Conservation (phyloP, 2,113 vertebrate genomes). For the Coturnix japonica region DNA sequence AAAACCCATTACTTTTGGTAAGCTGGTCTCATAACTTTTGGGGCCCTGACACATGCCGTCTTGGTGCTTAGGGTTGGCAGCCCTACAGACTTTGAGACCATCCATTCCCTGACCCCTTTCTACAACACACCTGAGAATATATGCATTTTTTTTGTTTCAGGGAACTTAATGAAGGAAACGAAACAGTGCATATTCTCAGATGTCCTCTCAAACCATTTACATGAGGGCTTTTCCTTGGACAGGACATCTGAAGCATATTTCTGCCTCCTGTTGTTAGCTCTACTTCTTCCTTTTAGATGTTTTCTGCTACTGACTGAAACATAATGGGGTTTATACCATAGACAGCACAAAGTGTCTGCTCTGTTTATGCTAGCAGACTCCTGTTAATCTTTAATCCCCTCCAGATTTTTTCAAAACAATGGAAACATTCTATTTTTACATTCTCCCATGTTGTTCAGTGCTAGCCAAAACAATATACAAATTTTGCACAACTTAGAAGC, state of each 20-base stretch:
- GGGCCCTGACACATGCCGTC: fast-evolving
- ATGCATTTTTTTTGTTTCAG: not conserved
- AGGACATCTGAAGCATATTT: not conserved
- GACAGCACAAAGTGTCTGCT: conserved; percentile 10
- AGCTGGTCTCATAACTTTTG: not conserved
- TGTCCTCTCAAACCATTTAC: not conserved
- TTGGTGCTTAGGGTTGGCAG: not conserved
- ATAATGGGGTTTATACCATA: not conserved
- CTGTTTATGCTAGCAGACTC: not conserved
- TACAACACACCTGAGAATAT: not conserved
- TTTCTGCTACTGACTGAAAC: not conserved
- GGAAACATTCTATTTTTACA: conserved; percentile 1
- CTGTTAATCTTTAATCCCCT: conserved; percentile 28
- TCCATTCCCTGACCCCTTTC: not conserved
- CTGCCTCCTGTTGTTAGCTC: not conserved
- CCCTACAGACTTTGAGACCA: not conserved
- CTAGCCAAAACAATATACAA: not conserved
- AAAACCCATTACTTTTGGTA: not conserved
- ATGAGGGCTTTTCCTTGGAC: not conserved
- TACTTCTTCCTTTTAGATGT: not conserved
- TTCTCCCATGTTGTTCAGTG: not conserved
- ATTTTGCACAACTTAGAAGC: not conserved
- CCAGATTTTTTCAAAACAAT: not conserved
- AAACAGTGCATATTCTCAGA: not conserved
- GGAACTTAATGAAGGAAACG: not conserved